These are phyloP conservation scores for Styela clava DNA, from an alignment of 23 tunicate species.

Conservation along the genomic window DNA sequence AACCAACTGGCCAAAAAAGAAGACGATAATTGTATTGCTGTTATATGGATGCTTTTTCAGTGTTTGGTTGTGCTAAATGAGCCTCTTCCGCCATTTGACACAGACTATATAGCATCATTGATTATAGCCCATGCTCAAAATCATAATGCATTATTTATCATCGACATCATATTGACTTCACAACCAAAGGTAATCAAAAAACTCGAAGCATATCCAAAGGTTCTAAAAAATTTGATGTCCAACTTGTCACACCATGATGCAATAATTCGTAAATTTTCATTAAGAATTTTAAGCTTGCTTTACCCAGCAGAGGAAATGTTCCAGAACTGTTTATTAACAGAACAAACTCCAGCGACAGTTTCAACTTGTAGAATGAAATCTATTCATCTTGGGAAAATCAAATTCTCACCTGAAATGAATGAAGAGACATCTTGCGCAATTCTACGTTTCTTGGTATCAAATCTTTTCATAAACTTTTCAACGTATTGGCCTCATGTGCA, in stretches of 20 bases:
- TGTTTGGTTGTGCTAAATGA: background rate
- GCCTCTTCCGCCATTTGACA: background rate
- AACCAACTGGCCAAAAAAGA: background rate
- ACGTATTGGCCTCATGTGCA: constrained; percentile 52
- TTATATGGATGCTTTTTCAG: constrained; percentile 16
- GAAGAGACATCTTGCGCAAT: constrained; percentile 17
- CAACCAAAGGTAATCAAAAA: background rate
- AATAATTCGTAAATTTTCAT: constrained; percentile 6
- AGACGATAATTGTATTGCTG: constrained; percentile 1
- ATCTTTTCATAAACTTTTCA: constrained; percentile 58
- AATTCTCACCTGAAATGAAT: constrained; percentile 13
- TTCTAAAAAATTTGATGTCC: background rate
- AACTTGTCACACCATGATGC: constrained; percentile 18
- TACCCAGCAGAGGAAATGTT: constrained; percentile 6
- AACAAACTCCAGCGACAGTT: constrained; percentile 44
- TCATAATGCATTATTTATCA: background rate
- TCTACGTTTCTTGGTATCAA: constrained; percentile 51
- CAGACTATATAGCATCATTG: background rate
- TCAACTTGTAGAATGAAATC: constrained; percentile 37
- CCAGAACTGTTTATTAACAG: constrained; percentile 24
- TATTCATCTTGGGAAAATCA: constrained; percentile 39
- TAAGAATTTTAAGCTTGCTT: constrained; percentile 1
- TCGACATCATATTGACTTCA: background rate
- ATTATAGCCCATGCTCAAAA: constrained; percentile 4
- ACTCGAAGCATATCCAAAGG: background rate